phyloP scores from a whole-genome alignment of 2,888 invertebrate species.

The Vanessa cardui region DNA sequence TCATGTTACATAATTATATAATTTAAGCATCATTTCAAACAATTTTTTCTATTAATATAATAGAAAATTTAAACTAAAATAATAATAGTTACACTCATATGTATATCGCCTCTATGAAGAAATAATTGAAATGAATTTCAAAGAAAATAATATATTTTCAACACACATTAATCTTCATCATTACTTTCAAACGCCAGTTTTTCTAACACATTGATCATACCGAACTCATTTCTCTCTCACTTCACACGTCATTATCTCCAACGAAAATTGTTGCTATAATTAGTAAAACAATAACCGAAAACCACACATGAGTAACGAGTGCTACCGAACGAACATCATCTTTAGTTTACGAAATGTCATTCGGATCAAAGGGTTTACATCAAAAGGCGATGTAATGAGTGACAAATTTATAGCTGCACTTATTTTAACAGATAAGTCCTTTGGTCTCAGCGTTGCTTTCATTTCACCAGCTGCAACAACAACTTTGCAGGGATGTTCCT shows the following conservation, averaged over 20 bases:
- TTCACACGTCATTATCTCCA: constrained; percentile 61
- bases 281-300: constrained; percentile 54
- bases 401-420: constrained; percentile 52
- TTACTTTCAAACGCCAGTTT: constrained; percentile 41
- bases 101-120: no score
- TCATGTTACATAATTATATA: no score
- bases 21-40: no score
- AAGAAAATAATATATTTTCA: background rate
- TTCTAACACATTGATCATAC: constrained; percentile 22
- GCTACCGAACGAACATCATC: constrained; percentile 69
- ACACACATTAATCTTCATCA: constrained; percentile 45
- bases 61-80: no score
- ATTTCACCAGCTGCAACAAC: constrained; percentile 38
- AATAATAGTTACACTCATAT: no score
- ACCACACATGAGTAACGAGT: constrained; percentile 52
- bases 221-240: constrained; percentile 40
- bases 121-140: background rate
- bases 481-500: constrained; percentile 38
- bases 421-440: constrained; percentile 44
- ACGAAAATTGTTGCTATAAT: constrained; percentile 65
- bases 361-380: constrained; percentile 75
- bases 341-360: constrained; percentile 74
- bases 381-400: constrained; percentile 65
- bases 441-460: constrained; percentile 46
- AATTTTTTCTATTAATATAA: no score